Base-by-base conservation (phyloP, 2,888 invertebrate species). In the Amorpha juglandis region DNA sequence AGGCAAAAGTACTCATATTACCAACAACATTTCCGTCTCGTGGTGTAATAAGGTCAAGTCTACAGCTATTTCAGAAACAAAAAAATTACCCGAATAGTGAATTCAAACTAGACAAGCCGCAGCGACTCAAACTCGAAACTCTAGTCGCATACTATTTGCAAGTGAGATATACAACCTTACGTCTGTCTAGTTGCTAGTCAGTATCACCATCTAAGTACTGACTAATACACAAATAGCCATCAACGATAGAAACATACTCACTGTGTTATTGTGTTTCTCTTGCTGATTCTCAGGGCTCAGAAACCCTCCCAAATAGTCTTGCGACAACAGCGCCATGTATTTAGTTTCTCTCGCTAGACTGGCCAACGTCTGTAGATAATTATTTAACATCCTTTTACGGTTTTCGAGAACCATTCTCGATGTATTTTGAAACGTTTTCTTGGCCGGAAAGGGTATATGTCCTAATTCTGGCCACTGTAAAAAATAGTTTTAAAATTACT, bases 361-460 rank as follows among this genome's bases (percentile, higher is more conserved):
- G 0, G 89, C 86, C 35, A 98, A 83, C 64, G 95, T 95, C 78
- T 95, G 95, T 73, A 99, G 91, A 89, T 98, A 99, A 69, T 94
- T 95, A 80, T 98, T 98, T 50, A 98, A 81, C 94, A 96, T 95
- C 52, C 95, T 91, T 94, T 97, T 98, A 19, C 99, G 94, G 77
- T 95, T 96, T 84, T 99, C 98, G 65, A 99, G 89, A 33, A 99
- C 96, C 1, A 95, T 90, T 11, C 97, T 92, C 67, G 98, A 98
- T 84, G 98, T 97, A 82, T 98, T 99, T 81, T 98, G 98, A 86
- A 99, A 98, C 62, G 98, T 97, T 84, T 98, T 98, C 89, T 99
- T 99, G 0, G 96, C 97, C 0, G 99, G 99, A 81, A 98, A 98
- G 33, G 96, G 94, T 45, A 98, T 91, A 76, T 95, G 96, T 0